phyloP scores from a whole-genome alignment of 1,140 invertebrate species.

The Papilio machaon region DNA sequence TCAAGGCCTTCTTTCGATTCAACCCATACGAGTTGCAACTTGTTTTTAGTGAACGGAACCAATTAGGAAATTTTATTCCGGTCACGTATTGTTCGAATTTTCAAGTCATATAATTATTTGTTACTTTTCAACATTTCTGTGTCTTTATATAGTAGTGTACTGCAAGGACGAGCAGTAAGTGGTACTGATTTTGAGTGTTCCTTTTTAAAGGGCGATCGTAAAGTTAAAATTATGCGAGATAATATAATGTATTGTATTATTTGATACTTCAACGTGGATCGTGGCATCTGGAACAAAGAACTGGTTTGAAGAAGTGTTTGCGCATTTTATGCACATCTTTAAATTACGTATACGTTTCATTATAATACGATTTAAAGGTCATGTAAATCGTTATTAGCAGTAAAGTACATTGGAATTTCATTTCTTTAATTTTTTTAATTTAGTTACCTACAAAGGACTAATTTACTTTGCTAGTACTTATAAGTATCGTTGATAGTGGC shows the following conservation, averaged over 20 bases:
- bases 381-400: not conserved
- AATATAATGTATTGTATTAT: conserved; percentile 30
- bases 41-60: not conserved
- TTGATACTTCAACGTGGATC: conserved; percentile 20
- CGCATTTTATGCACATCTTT: conserved; percentile 1
- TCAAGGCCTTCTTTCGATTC: not conserved
- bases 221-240: conserved; percentile 25
- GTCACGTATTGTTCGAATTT: conserved; percentile 35
- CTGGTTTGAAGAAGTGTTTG: conserved; percentile 22
- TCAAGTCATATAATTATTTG: conserved; percentile 29
- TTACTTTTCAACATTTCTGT: conserved; percentile 26
- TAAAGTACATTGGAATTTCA: not conserved
- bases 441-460: not conserved
- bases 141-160: conserved; percentile 19
- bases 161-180: conserved; percentile 18
- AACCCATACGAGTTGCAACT: not conserved
- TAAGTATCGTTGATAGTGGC: not conserved
- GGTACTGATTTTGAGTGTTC: conserved; percentile 18
- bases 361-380: not conserved
- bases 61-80: conserved; percentile 15
- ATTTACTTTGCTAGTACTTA: not conserved
- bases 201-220: conserved; percentile 15
- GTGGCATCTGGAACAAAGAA: conserved; percentile 28
- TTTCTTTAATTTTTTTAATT: not conserved
- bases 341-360: not conserved